These are phyloP conservation scores for Uloborus plumipes DNA, from an alignment of 2,888 invertebrate species.

Conservation along the genomic window DNA sequence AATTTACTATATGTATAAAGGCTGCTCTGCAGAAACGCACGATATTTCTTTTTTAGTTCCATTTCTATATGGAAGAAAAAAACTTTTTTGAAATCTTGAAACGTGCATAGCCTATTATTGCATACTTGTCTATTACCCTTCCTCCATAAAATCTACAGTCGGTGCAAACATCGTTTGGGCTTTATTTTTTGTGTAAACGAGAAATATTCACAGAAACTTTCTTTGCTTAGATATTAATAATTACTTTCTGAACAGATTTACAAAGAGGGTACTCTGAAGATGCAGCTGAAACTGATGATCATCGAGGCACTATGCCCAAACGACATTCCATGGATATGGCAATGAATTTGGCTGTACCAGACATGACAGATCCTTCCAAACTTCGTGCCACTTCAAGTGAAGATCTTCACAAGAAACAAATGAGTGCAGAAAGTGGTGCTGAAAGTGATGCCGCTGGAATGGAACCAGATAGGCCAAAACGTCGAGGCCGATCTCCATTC, in stretches of 20 bases:
- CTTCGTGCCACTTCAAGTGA: conserved; percentile 65
- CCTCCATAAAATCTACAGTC: no score
- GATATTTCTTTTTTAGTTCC: no score
- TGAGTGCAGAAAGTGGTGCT: conserved; percentile 39
- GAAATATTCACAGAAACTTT: no score
- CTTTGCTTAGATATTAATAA: neutral
- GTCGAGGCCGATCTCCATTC: conserved; percentile 91
- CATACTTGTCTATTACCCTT: no score
- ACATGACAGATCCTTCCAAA: conserved; percentile 49
- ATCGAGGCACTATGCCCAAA: conserved; percentile 31
- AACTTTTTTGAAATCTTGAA: no score
- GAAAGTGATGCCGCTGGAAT: conserved; percentile 72
- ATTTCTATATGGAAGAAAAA: no score
- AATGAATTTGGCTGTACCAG: conserved; percentile 61
- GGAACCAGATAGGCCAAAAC: conserved; percentile 73
- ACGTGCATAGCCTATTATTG: no score
- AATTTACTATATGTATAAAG: no score
- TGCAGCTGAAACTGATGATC: conserved; percentile 78
- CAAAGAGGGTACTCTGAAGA: conserved; percentile 89
- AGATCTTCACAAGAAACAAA: conserved; percentile 63
- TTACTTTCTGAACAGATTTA: conserved; percentile 75
- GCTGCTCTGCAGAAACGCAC: no score
- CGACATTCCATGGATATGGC: conserved; percentile 67
- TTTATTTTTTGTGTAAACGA: no score
- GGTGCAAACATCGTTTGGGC: no score